A percentile compares a stretch with the other conserved stretches of the same genome.
These are phyloP conservation scores for Caenorhabditis tropicalis DNA, from an alignment of 1,140 invertebrate species.

Conservation along the genomic window DNA sequence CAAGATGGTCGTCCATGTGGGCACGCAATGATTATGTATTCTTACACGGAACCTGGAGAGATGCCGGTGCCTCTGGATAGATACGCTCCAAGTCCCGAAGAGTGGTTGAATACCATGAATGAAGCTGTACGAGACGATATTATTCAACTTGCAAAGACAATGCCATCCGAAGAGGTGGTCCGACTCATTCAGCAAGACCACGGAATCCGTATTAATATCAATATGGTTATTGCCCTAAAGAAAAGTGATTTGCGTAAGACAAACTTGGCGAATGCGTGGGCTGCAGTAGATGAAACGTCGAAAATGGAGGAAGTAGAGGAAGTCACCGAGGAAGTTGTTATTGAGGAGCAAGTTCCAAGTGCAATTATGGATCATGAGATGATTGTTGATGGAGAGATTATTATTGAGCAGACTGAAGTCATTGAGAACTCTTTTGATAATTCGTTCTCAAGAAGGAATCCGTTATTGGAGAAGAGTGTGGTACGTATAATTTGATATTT, in stretches of 20 bases:
- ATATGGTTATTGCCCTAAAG: no score
- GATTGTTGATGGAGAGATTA: not conserved
- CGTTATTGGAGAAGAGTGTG: not conserved
- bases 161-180: not conserved
- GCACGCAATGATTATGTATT: conserved; percentile 37
- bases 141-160: not conserved
- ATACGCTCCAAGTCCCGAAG: not conserved
- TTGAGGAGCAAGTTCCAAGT: not conserved
- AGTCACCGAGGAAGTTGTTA: not conserved
- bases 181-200: not conserved
- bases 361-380: not conserved
- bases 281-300: not conserved
- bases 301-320: not conserved
- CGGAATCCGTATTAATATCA: not conserved
- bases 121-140: not conserved
- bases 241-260: no score
- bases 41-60: conserved; percentile 29
- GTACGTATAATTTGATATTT: not conserved
- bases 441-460: not conserved
- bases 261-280: not conserved
- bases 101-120: not conserved
- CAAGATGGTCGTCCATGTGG: not conserved
- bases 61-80: conserved; percentile 3
- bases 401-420: not conserved
- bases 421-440: not conserved